These are phyloP conservation scores for Lepus townsendii DNA, from an alignment of 2,797 vertebrate species.

Conservation along the genomic window DNA sequence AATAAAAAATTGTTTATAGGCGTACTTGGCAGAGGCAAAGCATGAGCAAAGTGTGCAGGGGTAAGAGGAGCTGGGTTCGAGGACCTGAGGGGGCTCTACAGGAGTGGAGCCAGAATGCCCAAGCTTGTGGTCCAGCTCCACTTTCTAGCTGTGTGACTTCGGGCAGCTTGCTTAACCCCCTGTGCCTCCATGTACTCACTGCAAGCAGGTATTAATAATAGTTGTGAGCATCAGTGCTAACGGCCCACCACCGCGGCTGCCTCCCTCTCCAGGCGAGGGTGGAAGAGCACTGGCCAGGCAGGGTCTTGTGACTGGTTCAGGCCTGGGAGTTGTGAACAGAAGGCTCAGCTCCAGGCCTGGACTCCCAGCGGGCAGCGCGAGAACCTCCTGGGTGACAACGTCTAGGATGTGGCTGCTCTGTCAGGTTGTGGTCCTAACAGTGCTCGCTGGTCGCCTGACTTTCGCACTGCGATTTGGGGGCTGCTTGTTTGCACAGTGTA, in stretches of 20 bases:
- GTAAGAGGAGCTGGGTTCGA: background rate
- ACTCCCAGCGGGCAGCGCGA: background rate
- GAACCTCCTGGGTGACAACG: background rate
- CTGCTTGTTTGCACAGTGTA: background rate
- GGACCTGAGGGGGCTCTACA: background rate
- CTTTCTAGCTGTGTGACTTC: slow-evolving; percentile 8
- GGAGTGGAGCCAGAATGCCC: background rate
- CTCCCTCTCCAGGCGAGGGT: background rate
- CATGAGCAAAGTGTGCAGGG: background rate
- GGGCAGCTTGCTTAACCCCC: background rate
- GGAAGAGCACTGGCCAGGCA: background rate
- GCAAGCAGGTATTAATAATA: background rate
- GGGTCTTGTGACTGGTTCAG: background rate
- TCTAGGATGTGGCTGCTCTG: background rate
- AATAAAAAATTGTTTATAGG: background rate
- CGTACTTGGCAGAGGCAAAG: background rate
- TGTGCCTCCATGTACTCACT: background rate
- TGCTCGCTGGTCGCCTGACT: background rate
- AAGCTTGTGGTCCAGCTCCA: background rate
- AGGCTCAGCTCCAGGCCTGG: background rate
- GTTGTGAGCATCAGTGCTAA: background rate
- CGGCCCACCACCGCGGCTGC: background rate
- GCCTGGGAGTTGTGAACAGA: background rate
- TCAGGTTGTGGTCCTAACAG: background rate
- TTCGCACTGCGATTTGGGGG: background rate